phyloP scores from a whole-genome alignment of 2,113 vertebrate species.

The Recurvirostra avosetta region DNA sequence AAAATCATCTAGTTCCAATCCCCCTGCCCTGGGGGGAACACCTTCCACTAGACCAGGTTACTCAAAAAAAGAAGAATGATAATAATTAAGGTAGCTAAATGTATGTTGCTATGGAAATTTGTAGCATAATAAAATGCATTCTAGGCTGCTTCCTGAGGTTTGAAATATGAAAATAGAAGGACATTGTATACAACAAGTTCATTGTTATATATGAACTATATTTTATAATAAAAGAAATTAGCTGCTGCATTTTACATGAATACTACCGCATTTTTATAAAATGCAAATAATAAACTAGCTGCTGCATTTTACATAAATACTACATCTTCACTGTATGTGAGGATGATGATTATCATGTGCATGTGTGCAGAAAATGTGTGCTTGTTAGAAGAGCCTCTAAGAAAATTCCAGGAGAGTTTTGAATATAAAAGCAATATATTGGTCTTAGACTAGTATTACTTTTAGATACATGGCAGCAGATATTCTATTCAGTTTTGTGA shows the following conservation, averaged over 20 bases:
- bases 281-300: not conserved
- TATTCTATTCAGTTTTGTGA: not conserved
- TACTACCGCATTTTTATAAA: not conserved
- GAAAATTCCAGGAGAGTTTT: not conserved
- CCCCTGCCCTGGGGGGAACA: not conserved
- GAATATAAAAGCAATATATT: not conserved
- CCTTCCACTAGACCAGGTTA: not conserved
- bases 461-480: not conserved
- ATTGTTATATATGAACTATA: not conserved
- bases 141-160: not conserved
- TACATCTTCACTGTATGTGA: not conserved
- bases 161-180: not conserved
- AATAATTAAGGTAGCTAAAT: not conserved
- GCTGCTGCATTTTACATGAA: not conserved
- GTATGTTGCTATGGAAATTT: not conserved
- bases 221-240: not conserved
- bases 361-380: not conserved
- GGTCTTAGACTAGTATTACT: not conserved
- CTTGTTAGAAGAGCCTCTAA: not conserved
- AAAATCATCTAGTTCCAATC: not conserved
- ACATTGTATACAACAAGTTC: too few species aligned
- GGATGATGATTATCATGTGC: not conserved
- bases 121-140: not conserved
- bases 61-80: not conserved
- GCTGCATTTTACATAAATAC: not conserved